phyloP scores from a whole-genome alignment of 30 jellyfish, hydroid and myxozoan species.

The Aurelia sp. region DNA sequence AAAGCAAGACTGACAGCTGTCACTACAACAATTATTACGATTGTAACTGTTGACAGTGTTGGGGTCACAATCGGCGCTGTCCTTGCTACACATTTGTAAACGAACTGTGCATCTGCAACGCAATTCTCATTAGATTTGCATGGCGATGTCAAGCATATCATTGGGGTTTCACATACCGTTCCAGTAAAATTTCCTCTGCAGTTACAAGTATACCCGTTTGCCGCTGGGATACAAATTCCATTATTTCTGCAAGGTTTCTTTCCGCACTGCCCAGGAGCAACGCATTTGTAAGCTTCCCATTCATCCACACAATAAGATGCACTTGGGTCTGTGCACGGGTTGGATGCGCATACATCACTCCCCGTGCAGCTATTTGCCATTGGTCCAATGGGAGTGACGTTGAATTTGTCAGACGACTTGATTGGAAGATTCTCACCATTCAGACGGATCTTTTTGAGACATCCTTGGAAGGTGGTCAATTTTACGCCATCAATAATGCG shows the following conservation, averaged over 20 bases:
- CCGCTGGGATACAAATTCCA: conserved; percentile 61
- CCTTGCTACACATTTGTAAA: conserved; percentile 26
- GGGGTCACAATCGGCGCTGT: conserved; percentile 9
- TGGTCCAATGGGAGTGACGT: conserved; percentile 35
- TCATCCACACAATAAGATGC: conserved; percentile 62
- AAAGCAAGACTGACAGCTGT: conserved; percentile 32
- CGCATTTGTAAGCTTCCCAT: conserved; percentile 75
- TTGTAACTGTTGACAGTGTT: neutral
- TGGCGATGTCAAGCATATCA: conserved; percentile 58
- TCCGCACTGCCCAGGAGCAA: conserved; percentile 76
- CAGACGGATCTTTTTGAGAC: conserved; percentile 56
- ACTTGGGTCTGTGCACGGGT: conserved; percentile 71
- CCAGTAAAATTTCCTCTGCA: conserved; percentile 78
- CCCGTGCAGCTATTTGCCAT: conserved; percentile 55
- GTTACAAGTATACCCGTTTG: conserved; percentile 48
- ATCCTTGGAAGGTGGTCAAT: conserved; percentile 49
- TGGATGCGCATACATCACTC: conserved; percentile 67
- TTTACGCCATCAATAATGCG: conserved; percentile 10
- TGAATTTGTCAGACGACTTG: conserved; percentile 53
- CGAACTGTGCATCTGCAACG: conserved; percentile 21
- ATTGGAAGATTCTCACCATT: conserved; percentile 58
- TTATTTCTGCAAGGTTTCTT: conserved; percentile 58
- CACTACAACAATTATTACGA: conserved; percentile 50
- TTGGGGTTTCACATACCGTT: conserved; percentile 55
- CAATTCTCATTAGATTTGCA: conserved; percentile 56